Evolutionary conservation across 2,113 vertebrate species (phyloP).

Genomic region (Pseudolaguvia tuberculata): DNA sequence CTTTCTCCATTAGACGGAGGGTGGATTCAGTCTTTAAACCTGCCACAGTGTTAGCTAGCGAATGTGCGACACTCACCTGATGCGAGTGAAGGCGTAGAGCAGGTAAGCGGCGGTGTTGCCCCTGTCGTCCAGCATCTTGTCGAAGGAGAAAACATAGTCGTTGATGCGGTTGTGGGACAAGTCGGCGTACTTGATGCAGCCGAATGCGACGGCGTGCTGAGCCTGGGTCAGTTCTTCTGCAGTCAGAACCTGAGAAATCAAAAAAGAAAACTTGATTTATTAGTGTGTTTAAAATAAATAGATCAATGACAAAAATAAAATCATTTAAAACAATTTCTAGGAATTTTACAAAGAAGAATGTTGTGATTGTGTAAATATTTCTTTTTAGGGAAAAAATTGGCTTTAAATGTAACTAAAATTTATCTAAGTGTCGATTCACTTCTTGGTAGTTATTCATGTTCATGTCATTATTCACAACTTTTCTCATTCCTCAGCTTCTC

Average conservation of each 20-base stretch:
- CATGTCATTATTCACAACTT: no score
- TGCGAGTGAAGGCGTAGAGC: constrained; percentile 92
- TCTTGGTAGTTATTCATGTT: no score
- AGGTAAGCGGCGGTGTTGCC: constrained; percentile 95
- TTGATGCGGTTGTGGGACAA: constrained; percentile 94
- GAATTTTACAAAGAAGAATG: no score
- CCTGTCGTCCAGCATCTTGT: constrained; percentile 97
- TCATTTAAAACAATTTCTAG: no score
- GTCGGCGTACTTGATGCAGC: constrained; percentile 96
- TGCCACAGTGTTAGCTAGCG: no score
- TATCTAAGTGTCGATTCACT: no score
- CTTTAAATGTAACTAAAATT: no score
- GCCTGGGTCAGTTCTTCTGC: constrained; percentile 81
- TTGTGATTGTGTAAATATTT: no score
- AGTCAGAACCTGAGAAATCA: constrained; percentile 66
- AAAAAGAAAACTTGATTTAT: not conserved
- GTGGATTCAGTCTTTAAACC: not conserved
- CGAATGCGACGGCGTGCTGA: constrained; percentile 85
- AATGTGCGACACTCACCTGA: constrained; percentile 70
- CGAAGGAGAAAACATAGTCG: constrained; percentile 96
- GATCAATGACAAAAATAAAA: no score
- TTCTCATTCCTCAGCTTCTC: no score
- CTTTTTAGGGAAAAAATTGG: no score
- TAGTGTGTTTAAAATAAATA: no score
- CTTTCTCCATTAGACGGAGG: constrained; percentile 6